Percentiles rank a stretch among this genome's conserved stretches.
Conservation (phyloP, 1,140 invertebrate species). For the Papilio glaucus region DNA sequence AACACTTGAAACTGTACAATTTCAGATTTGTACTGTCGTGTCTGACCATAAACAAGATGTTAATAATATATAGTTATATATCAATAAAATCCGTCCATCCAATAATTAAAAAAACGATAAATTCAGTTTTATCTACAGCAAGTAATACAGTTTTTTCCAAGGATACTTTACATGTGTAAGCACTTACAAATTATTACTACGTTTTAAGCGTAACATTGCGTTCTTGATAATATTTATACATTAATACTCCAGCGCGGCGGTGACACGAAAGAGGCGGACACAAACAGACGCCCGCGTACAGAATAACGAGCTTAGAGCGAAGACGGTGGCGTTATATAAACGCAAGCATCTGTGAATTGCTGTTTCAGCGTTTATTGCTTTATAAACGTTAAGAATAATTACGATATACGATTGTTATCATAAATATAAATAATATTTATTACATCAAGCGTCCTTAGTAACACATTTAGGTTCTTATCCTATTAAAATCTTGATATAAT, state of each 20-base stretch:
- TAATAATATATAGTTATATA: no score
- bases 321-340: slow-evolving; percentile 14
- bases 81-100: no score
- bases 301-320: slow-evolving; percentile 18
- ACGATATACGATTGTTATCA: slow-evolving; percentile 9
- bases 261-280: slow-evolving; percentile 21
- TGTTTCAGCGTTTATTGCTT: slow-evolving; percentile 23
- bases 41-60: no score
- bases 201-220: slow-evolving; percentile 3
- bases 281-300: slow-evolving; percentile 13
- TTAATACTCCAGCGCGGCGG: slow-evolving; percentile 6
- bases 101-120: no score
- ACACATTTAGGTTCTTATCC: not conserved
- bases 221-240: slow-evolving; percentile 17
- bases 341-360: slow-evolving; percentile 24
- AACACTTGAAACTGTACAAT: no score
- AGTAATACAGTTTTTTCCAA: no score
- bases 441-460: not conserved
- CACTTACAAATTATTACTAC: slow-evolving; percentile 8
- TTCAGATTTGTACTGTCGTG: no score
- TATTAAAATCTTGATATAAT: not conserved
- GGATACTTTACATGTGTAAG: slow-evolving; percentile 7
- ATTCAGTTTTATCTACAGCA: no score
- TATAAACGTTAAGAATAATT: slow-evolving; percentile 18
- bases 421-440: no score